Evolutionary conservation across 2,113 vertebrate species (phyloP).

Genomic region (Megaceryle torquata): DNA sequence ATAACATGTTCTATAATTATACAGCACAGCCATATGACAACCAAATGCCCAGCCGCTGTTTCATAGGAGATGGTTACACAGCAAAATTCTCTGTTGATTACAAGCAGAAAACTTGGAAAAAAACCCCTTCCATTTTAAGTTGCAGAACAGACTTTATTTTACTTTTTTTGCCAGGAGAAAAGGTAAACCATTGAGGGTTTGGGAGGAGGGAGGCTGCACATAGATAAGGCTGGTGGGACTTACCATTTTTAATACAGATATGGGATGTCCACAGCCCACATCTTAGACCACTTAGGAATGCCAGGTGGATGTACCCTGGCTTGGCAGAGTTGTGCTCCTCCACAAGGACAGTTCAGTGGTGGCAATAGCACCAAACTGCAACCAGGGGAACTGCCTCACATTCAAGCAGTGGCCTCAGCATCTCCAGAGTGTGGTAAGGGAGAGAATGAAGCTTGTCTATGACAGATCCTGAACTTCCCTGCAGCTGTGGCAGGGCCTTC

Average conservation of each 20-base stretch:
- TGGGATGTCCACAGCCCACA: rapidly evolving
- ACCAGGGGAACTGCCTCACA: neutral
- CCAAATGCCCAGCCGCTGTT: conserved; percentile 32
- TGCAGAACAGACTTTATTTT: neutral
- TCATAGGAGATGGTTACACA: conserved; percentile 33
- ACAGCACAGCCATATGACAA: conserved; percentile 58
- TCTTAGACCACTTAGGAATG: neutral
- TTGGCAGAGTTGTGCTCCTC: neutral
- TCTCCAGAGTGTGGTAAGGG: neutral
- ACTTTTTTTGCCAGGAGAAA: neutral
- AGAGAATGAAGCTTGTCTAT: neutral
- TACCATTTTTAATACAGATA: neutral
- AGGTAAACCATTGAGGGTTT: neutral
- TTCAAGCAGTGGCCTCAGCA: neutral
- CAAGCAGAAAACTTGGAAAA: conserved; percentile 22
- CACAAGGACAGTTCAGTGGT: neutral
- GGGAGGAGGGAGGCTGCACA: neutral
- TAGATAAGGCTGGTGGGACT: neutral
- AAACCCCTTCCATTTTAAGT: neutral
- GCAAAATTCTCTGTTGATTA: conserved; percentile 46
- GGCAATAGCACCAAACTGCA: neutral
- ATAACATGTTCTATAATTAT: conserved; percentile 65
- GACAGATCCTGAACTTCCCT: neutral
- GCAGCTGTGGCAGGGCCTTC: neutral
- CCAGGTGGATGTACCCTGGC: neutral